Conservation (phyloP, 2,797 vertebrate genomes). For the Merluccius polli region DNA sequence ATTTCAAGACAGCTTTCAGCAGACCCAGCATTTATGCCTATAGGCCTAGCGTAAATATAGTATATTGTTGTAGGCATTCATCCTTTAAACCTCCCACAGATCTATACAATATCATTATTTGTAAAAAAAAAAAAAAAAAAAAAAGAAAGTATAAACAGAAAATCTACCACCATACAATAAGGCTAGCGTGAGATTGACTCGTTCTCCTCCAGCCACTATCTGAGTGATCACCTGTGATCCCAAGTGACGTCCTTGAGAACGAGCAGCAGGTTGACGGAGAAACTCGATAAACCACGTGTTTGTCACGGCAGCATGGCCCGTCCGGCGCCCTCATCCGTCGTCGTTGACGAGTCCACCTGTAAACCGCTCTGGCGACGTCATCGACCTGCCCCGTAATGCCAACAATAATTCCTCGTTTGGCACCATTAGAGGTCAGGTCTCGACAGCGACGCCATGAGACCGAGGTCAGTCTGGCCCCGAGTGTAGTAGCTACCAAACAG, state of each 20-base stretch:
- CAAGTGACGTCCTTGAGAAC: constrained; percentile 25
- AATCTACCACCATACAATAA: neutral
- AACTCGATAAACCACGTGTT: constrained; percentile 60
- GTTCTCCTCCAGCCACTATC: too few relatives aligned
- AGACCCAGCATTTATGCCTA: constrained; percentile 36
- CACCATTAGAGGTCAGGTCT: neutral
- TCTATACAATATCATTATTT: neutral
- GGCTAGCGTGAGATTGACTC: neutral
- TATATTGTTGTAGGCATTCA: constrained; percentile 43
- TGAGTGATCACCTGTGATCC: constrained; percentile 17
- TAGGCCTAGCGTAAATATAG: constrained; percentile 30
- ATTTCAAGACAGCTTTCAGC: constrained; percentile 58
- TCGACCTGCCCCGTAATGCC: constrained; percentile 23
- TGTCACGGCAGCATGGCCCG: constrained; percentile 24
- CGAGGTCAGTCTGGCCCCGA: neutral
- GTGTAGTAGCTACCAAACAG: neutral
- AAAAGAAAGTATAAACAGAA: neutral
- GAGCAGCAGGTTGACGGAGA: constrained; percentile 18
- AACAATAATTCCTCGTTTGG: neutral
- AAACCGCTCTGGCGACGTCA: constrained; percentile 10
- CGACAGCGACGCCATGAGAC: neutral
- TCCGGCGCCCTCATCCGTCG: constrained; percentile 27
- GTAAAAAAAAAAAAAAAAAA: neutral
- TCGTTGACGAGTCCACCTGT: constrained; percentile 33
- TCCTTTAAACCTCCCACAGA: constrained; percentile 2